Evolutionary conservation across 2,888 invertebrate species (phyloP), one percentile per base, ranked within the genome.

Genomic region (Homarus gammarus): DNA sequence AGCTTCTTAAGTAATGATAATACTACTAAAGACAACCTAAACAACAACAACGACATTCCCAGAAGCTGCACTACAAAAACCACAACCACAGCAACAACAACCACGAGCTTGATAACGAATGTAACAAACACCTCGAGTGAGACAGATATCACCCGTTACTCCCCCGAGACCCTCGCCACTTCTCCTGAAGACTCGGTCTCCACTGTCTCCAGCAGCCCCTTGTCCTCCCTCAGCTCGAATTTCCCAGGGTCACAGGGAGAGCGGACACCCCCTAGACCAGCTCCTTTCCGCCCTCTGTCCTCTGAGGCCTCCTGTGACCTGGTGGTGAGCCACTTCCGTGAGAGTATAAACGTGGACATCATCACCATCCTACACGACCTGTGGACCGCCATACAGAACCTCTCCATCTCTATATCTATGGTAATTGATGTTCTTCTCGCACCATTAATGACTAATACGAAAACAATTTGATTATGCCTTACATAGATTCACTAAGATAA

Each of bases 311-410:
- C 87, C 31, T 56, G 82, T 44, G 82, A 86, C 70, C 81, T 84
- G 5, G 33, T 82, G 36, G 44, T 86, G 0, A 90, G 77, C 68
- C 72, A 90, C 44, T 56, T 90, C 49, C 72, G 82, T 6, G 82
- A 90, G 56, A 90, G 90, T 49, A 82, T 90, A 36, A 90, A 86
- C 36, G 15, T 70, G 18, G 90, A 90, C 61, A 78, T 90, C 64
- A 86, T 86, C 49, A 64, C 85, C 18, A 70, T 86, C 3, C 73
- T 90, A 18, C 56, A 86, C 40, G 86, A 90, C 38, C 82, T 90
- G 27, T 82, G 90, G 75, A 44, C 64, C 0, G 86, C 90, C 64
- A 83, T 90, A 51, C 81, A 90, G 49, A 90, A 82, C 18, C 40
- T 90, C 10, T 40, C 90, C 61, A 40, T 82, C 75, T 64, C 90